A percentile compares a stretch with the other conserved stretches of the same genome.
phyloP scores from a whole-genome alignment of 2,797 vertebrate genomes.

The Siniperca undulata region DNA sequence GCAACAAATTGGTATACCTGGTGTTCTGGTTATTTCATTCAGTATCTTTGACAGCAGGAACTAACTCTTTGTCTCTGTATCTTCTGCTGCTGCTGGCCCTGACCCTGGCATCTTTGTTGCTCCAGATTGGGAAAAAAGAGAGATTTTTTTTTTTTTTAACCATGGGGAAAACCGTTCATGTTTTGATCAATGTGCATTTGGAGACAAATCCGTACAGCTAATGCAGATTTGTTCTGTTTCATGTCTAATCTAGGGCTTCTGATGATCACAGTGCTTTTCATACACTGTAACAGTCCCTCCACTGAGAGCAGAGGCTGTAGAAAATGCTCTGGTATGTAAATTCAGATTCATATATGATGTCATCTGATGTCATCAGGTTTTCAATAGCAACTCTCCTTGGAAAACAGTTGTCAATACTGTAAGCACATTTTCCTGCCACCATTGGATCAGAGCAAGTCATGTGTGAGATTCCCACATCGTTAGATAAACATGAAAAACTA shows the following conservation, averaged over 20 bases:
- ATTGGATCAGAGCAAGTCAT: constrained; percentile 22
- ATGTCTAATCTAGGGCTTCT: constrained; percentile 56
- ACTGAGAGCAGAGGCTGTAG: constrained; percentile 23
- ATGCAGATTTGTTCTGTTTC: constrained; percentile 49
- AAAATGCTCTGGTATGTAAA: constrained; percentile 58
- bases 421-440: constrained; percentile 28
- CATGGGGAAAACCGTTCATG: constrained; percentile 7
- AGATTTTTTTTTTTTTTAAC: constrained; percentile 31
- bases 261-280: constrained; percentile 42
- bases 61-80: not conserved
- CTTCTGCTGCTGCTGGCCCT: not conserved
- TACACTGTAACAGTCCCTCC: constrained; percentile 30
- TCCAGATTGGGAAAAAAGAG: constrained; percentile 35
- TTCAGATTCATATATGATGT: constrained; percentile 45
- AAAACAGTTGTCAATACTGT: constrained; percentile 35
- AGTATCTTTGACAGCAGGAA: constrained; percentile 9
- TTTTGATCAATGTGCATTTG: constrained; percentile 45
- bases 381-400: constrained; percentile 17
- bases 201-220: constrained; percentile 35
- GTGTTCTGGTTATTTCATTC: not conserved
- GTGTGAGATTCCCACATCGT: constrained; percentile 14
- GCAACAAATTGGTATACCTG: constrained; percentile 14
- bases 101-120: constrained; percentile 14
- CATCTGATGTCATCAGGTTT: constrained; percentile 32
- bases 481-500: constrained; percentile 33